Conservation (phyloP, 2,888 invertebrate genomes). For the Nomada ruficornis region DNA sequence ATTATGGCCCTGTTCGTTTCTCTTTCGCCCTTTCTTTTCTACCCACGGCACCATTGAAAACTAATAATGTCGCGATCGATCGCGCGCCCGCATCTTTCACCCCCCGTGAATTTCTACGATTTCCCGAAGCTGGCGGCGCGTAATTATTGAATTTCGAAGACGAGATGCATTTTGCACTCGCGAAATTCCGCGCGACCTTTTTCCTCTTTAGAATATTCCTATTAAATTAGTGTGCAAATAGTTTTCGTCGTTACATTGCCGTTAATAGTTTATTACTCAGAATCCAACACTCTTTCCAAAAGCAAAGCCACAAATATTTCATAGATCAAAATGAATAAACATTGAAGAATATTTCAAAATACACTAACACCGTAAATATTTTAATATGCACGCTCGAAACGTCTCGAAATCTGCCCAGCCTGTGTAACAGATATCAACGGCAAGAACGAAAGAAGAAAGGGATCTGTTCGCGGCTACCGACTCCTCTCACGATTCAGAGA, state of each 20-base stretch:
- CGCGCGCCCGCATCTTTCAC: neutral
- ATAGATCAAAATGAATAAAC: no score
- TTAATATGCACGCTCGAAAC: neutral
- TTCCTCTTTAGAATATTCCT: neutral
- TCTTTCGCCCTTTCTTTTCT: slow-evolving; percentile 5
- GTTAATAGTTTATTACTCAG: no score
- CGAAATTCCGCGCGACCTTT: neutral
- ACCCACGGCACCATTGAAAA: slow-evolving; percentile 52
- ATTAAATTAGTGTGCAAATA: no score
- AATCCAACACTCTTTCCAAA: no score
- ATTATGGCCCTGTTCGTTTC: slow-evolving; percentile 35
- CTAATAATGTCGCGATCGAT: slow-evolving; percentile 59
- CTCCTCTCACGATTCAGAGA: slow-evolving; percentile 56
- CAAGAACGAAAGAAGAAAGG: neutral
- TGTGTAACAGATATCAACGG: neutral
- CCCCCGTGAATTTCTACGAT: slow-evolving; percentile 27
- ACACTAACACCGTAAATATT: neutral
- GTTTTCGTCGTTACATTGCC: no score
- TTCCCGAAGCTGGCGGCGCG: slow-evolving; percentile 12
- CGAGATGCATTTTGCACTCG: neutral
- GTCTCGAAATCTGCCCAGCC: neutral
- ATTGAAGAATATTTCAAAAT: neutral
- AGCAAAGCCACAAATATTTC: no score
- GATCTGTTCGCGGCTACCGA: slow-evolving; percentile 55
- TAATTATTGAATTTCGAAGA: slow-evolving; percentile 38